A percentile compares a stretch with the other conserved stretches of the same genome.
Evolutionary conservation across 2,797 vertebrate species (phyloP).

Genomic region (Tangara arthus): DNA sequence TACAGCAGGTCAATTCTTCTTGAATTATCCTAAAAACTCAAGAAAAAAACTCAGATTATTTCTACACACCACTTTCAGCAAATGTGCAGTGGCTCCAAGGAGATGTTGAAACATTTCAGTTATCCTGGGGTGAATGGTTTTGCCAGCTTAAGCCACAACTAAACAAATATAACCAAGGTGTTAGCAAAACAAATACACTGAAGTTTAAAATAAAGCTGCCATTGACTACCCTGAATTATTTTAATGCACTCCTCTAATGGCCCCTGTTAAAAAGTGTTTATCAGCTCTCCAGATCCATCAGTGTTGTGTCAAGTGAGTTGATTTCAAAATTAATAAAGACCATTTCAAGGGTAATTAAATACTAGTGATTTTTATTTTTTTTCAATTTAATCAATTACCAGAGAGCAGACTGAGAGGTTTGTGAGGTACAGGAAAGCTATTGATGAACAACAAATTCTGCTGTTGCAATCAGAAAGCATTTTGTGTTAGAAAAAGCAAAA

Average conservation of each 20-base stretch:
- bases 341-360: constrained; percentile 72
- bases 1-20: background rate
- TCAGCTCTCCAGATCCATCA: constrained; percentile 33
- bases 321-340: constrained; percentile 69
- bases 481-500: background rate
- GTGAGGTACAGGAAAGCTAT: background rate
- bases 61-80: background rate
- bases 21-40: background rate
- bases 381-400: constrained; percentile 56
- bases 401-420: constrained; percentile 13
- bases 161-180: background rate
- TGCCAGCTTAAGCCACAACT: background rate
- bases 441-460: constrained; percentile 18
- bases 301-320: constrained; percentile 40
- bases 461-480: background rate
- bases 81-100: background rate
- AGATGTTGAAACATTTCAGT: background rate
- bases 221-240: constrained; percentile 12
- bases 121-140: background rate
- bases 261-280: constrained; percentile 25
- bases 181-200: constrained; percentile 19
- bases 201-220: constrained; percentile 16
- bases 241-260: constrained; percentile 30
- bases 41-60: background rate
- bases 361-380: constrained; percentile 54